Evolutionary conservation across 2,888 invertebrate genomes (phyloP), one percentile per base, ranked within the genome.

Genomic region (Crioceris asparagi): DNA sequence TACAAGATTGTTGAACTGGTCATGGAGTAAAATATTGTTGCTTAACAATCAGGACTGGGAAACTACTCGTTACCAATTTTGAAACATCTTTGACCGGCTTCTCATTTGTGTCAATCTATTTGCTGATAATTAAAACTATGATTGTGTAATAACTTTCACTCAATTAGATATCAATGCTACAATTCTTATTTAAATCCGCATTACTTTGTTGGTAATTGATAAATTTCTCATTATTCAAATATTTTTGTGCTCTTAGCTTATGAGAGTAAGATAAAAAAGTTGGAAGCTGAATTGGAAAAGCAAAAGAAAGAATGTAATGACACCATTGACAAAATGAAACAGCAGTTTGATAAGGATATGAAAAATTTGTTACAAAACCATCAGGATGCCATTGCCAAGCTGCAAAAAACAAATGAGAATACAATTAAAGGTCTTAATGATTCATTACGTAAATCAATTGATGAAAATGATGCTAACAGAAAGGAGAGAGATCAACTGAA

Each of bases 391-490:
- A 69, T 75, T 3, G 64, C 63, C 44, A 69, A 65, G 45, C 64
- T 74, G 49, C 73, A 74, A 55, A 61, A 58, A 42, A 61, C 71
- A 18, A 71, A 74, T 21, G 72, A 71, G 51, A 69, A 72, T 47
- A 62, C 67, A 1, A 47, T 73, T 14, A 60, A 65, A 36, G 68
- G 70, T 29, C 57, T 72, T 26, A 62, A 65, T 29, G 44, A 51
- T 4, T 43, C 39, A 3, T 34, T 51, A 7, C 37, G 42, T 6
- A 38, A 39, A 17, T 23, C 43, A 8, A 27, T 39, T 33, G 33
- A 29, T 18, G 46, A 46, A 17, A 29, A 46, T 14, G 43, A 47
- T 11, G 32, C 19, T 5, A 18, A 38, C 0, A 41, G 15, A 14
- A 31, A 31, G 21, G 49, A 50, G 19, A 39, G 43, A 7, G 48